Base-by-base conservation (phyloP, 37 sponge, comb jelly and placozoan species). In the Crambe crambe region DNA sequence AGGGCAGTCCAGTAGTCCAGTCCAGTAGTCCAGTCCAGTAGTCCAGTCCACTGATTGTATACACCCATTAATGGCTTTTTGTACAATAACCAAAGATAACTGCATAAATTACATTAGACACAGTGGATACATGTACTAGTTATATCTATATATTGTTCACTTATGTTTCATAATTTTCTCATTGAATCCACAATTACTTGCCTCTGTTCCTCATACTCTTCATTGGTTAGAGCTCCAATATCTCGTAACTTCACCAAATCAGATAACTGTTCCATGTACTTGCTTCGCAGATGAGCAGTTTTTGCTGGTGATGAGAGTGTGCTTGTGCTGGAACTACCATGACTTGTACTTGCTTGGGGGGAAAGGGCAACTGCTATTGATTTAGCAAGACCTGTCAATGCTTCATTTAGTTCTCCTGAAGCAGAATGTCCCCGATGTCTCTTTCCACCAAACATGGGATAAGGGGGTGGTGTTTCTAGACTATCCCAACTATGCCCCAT, bases 241-340 rank as follows among this genome's bases (percentile, higher is more conserved):
- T 54, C 56, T 54, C 56, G 56, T 54, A 54, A 54, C 18, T 54
- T 54, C 56, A 54, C 56, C 56, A 54, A 54, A 54, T 54, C 56
- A 54, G 56, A 54, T 54, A 54, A 18, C 18, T 54, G 56, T 18
- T 54, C 56, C 56, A 54, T 54, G 56, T 54, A 54, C 18, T 54
- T 54, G 18, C 56, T 54, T 54, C 56, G 56, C 12, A 54, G 56
- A 12, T 54, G 56, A 54, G 56, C 56, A 20, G 56, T 54, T 54
- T 54, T 54, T 54, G 56, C 56, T 54, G 56, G 56, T 54, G 56
- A 54, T 54, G 18, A 18, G 17, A 18, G 12, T 54, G 56, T 18
- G 18, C 56, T 20, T 54, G 56, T 20, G 56, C 17, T 54, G 18
- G 56, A 54, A 18, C 17, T 54, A 12, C 12, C 56, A 54, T 18